Evolutionary conservation across 2,888 invertebrate species (phyloP), one percentile per base, ranked within the genome.

Genomic region (Nephrotoma guestfalica): DNA sequence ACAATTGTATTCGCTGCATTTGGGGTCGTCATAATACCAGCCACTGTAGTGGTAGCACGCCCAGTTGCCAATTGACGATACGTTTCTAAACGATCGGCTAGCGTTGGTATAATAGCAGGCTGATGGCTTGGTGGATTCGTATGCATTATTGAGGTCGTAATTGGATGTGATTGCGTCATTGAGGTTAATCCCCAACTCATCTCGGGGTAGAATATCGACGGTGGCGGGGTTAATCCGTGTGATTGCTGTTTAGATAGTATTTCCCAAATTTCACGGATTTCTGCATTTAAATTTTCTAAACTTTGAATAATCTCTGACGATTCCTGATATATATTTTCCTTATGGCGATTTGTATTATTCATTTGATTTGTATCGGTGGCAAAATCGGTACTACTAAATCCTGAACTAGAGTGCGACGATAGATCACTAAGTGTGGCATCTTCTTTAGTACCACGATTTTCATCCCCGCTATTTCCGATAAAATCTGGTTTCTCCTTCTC

Each of bases 201-300:
- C 88, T 93, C 93, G 71, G 93, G 93, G 88, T 93, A 93, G 88
- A 93, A 91, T 88, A 93, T 89, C 87, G 93, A 93, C 47, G 92
- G 90, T 86, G 91, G 89, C 83, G 93, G 91, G 43, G 88, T 47
- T 41, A 87, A 47, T 47, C 88, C 89, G 87, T 89, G 90, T 86
- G 89, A 89, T 87, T 94, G 94, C 87, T 93, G 93, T 88, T 94
- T 94, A 88, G 94, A 92, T 83, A 95, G 90, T 87, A 95, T 94
- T 87, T 94, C 94, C 92, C 95, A 94, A 87, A 95, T 95, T 89
- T 95, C 95, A 85, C 94, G 92, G 88, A 95, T 95, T 90, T 95
- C 95, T 0, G 94, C 93, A 90, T 95, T 95, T 18, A 95, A 92
- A 89, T 94, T 95, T 89, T 95, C 95, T 89, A 95, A 90, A 89